These are phyloP conservation scores for Hoplias malabaricus DNA, from an alignment of 2,113 vertebrate species.

Conservation along the genomic window DNA sequence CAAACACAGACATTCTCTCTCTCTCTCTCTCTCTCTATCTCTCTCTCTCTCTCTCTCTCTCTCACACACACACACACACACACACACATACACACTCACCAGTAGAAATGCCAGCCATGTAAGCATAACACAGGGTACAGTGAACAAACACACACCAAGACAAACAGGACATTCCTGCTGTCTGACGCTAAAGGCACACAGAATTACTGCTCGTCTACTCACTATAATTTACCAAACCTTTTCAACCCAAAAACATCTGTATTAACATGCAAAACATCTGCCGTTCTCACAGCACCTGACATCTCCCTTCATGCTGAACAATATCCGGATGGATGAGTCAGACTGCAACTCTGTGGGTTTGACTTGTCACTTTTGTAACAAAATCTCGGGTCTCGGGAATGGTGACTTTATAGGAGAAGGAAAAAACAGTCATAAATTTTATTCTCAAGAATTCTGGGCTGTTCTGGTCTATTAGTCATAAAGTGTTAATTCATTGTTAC, in stretches of 20 bases:
- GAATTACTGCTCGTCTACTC: constrained; percentile 39
- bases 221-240: neutral
- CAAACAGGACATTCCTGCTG: constrained; percentile 55
- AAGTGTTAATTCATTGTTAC: too few relatives aligned
- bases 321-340: neutral
- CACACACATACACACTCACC: constrained; percentile 23
- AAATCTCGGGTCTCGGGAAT: neutral
- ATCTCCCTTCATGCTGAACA: neutral
- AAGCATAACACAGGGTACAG: constrained; percentile 48
- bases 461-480: too few relatives aligned
- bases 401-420: neutral
- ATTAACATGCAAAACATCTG: neutral
- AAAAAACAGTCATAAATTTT: neutral
- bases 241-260: constrained; percentile 34
- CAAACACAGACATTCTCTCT: neutral
- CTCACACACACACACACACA: neutral
- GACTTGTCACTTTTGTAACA: neutral
- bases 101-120: constrained; percentile 43
- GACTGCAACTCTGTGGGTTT: neutral
- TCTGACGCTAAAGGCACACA: constrained; percentile 41
- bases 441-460: too few relatives aligned
- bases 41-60: neutral
- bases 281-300: constrained; percentile 11
- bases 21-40: neutral
- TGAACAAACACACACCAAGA: constrained; percentile 54